phyloP scores from a whole-genome alignment of 2,113 vertebrate species.

The Alces alces region DNA sequence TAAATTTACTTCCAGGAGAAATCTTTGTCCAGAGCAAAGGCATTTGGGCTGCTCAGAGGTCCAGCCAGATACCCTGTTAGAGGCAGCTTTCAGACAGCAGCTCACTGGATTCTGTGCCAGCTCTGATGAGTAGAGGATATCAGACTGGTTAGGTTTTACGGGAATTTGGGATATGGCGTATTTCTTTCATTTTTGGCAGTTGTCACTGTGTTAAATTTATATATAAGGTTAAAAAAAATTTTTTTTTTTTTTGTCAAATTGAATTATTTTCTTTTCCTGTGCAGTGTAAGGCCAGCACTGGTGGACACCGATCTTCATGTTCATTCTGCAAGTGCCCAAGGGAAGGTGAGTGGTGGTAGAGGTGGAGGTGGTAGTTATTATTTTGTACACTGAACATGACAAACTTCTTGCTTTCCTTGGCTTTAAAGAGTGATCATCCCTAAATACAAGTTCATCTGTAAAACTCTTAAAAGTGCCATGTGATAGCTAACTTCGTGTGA shows the following conservation, averaged over 20 bases:
- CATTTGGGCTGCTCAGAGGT: not conserved
- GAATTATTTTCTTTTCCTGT: conserved; percentile 65
- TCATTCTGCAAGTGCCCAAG: conserved; percentile 83
- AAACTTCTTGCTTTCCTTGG: not conserved
- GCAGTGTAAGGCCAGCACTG: conserved; percentile 82
- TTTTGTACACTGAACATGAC: not conserved
- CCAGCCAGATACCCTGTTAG: not conserved
- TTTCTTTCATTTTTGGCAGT: conserved; percentile 30
- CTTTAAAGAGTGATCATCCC: not conserved
- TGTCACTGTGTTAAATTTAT: not conserved
- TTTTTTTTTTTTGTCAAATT: conserved; percentile 26
- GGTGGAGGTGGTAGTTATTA: not conserved
- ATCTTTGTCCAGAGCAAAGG: not conserved
- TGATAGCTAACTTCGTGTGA: not conserved
- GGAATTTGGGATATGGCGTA: not conserved
- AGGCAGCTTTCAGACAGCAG: not conserved
- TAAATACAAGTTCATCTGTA: not conserved
- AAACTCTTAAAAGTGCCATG: not conserved
- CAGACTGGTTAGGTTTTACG: not conserved
- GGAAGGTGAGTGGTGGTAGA: conserved; percentile 77
- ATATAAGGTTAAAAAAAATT: not conserved
- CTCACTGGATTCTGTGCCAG: not conserved
- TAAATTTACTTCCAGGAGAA: not conserved
- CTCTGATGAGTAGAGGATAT: not conserved
- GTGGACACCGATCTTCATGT: conserved; percentile 81